A percentile compares a stretch with the other conserved stretches of the same genome.
These are phyloP conservation scores for Torymus tubicola DNA, from an alignment of 2,888 invertebrate genomes.

Conservation along the genomic window DNA sequence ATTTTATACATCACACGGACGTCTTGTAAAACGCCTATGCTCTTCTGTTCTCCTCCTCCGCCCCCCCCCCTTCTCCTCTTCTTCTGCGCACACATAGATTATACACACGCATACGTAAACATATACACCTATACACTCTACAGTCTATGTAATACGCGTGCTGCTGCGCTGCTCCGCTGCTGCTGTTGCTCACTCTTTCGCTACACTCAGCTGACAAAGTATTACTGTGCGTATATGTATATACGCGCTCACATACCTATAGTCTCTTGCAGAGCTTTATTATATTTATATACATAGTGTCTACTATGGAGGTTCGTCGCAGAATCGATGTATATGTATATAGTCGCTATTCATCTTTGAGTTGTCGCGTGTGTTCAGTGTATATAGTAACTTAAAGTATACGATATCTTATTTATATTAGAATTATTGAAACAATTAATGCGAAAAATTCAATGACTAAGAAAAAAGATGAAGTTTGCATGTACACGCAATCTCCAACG, in stretches of 20 bases:
- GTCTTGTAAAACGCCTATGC: constrained; percentile 30
- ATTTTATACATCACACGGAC: constrained; percentile 52
- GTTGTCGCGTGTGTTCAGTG: too few species aligned
- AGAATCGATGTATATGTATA: constrained; percentile 7
- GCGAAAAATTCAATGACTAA: too few species aligned
- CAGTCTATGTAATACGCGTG: constrained; percentile 35
- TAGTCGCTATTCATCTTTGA: constrained; percentile 13
- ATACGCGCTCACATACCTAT: constrained; percentile 7
- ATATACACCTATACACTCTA: constrained; percentile 34
- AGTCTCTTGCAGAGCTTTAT: constrained; percentile 39
- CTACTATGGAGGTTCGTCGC: constrained; percentile 26
- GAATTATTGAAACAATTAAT: too few species aligned
- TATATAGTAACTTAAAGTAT: too few species aligned
- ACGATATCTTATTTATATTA: too few species aligned
- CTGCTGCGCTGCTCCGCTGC: constrained; percentile 44
- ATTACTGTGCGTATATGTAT: too few species aligned
- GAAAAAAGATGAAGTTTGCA: too few species aligned
- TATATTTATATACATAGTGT: constrained; percentile 19
- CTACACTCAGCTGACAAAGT: constrained; percentile 35
- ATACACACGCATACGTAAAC: neutral
- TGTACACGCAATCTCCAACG: too few species aligned
- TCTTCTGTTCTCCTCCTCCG: constrained; percentile 32
- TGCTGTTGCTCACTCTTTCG: constrained; percentile 32
- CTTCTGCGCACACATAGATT: neutral
- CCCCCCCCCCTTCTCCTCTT: constrained; percentile 28